phyloP scores from a whole-genome alignment of 2,113 vertebrate species.

The Sphyrna mokarran region DNA sequence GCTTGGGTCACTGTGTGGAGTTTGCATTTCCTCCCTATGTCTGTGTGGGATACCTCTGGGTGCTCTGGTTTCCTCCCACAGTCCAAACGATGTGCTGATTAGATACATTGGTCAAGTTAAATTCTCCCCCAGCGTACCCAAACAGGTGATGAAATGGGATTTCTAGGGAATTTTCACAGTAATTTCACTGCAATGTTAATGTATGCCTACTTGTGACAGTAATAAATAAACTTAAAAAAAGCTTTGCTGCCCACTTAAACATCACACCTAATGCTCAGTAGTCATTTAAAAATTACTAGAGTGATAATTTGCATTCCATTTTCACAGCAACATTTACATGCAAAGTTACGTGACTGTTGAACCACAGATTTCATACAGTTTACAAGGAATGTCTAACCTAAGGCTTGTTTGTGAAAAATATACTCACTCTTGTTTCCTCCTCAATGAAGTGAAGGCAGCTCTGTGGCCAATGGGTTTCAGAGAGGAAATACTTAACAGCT shows the following conservation, averaged over 20 bases:
- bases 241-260: not conserved
- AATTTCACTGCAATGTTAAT: too few species aligned
- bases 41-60: too few species aligned
- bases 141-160: too few species aligned
- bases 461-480: not conserved
- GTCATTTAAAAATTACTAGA: not conserved
- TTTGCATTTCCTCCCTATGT: too few species aligned
- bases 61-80: too few species aligned
- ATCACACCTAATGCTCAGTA: not conserved
- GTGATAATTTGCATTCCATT: not conserved
- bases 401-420: not conserved
- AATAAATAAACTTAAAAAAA: too few species aligned
- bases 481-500: not conserved
- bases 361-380: not conserved
- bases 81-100: not conserved
- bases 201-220: too few species aligned
- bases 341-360: not conserved
- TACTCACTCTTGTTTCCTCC: not conserved
- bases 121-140: too few species aligned
- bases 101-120: too few species aligned
- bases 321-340: too few species aligned
- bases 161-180: too few species aligned
- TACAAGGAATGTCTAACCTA: not conserved
- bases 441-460: not conserved
- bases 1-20: too few species aligned